Evolutionary conservation across 2,888 invertebrate genomes (phyloP).

Genomic region (Melanostoma mellinum): DNA sequence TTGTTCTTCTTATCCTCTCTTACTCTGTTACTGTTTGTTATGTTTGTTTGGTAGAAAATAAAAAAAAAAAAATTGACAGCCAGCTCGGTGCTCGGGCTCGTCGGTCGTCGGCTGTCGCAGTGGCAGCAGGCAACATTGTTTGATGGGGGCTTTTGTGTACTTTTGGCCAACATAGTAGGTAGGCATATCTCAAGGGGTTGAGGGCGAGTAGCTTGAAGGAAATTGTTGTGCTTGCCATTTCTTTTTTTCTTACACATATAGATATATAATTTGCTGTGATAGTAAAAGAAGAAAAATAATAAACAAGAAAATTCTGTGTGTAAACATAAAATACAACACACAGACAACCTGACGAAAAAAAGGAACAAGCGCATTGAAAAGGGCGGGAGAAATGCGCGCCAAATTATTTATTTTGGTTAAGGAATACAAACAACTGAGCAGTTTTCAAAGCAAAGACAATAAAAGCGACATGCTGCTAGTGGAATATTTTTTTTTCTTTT

Average conservation of each 20-base stretch:
- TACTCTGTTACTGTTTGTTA: background rate
- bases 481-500: constrained; percentile 10
- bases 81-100: constrained; percentile 3
- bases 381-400: constrained; percentile 75
- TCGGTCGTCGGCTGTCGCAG: constrained; percentile 4
- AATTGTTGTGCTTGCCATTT: constrained; percentile 43
- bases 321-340: constrained; percentile 15
- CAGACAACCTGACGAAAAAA: background rate
- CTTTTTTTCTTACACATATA: constrained; percentile 6
- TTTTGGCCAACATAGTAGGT: constrained; percentile 6
- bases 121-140: constrained; percentile 1
- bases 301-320: constrained; percentile 40
- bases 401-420: constrained; percentile 70
- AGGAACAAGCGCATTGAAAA: constrained; percentile 69
- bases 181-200: background rate
- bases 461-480: constrained; percentile 11
- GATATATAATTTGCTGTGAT: constrained; percentile 3
- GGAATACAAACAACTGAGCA: constrained; percentile 35
- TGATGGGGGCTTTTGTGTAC: background rate
- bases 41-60: constrained; percentile 35
- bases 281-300: constrained; percentile 36
- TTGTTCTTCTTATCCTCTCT: background rate
- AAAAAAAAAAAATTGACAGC: constrained; percentile 26
- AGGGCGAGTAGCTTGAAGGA: constrained; percentile 40
- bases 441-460: constrained; percentile 22